Evolutionary conservation across 2,113 vertebrate species (phyloP).

Genomic region (Harpagus bidentatus): DNA sequence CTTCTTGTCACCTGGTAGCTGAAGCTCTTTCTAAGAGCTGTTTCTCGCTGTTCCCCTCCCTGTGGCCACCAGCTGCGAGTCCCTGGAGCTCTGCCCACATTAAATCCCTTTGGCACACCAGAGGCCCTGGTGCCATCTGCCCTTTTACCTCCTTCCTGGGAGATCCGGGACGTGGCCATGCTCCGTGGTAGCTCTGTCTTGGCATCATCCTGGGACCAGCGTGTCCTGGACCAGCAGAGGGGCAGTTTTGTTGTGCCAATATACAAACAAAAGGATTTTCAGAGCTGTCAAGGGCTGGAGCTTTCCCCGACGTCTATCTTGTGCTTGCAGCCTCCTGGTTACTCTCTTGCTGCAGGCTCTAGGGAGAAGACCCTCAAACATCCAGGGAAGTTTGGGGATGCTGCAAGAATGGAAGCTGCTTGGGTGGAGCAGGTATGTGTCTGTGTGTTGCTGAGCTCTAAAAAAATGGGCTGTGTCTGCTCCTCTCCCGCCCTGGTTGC

Average conservation of each 20-base stretch:
- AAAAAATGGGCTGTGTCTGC: rapidly evolving
- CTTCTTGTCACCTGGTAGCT: neutral
- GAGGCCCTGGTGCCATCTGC: neutral
- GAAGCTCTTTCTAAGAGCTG: neutral
- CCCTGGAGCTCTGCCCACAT: neutral
- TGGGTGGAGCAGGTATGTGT: rapidly evolving
- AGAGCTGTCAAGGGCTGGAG: rapidly evolving
- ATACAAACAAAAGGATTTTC: neutral
- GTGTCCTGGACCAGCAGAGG: too few relatives aligned
- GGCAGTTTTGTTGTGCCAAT: neutral
- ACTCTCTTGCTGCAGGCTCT: neutral
- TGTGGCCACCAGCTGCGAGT: neutral
- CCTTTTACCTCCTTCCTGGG: neutral
- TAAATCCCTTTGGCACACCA: neutral
- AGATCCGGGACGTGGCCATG: rapidly evolving
- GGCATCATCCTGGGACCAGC: neutral
- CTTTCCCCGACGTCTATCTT: neutral
- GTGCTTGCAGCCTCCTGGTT: neutral
- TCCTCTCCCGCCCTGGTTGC: neutral
- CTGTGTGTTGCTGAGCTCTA: neutral
- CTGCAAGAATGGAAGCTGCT: neutral
- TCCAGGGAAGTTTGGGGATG: neutral
- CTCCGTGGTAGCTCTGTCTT: neutral
- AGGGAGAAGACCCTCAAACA: neutral
- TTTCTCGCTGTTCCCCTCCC: neutral